These are phyloP conservation scores for Drosophila pachea DNA, from an alignment of 1,140 invertebrate genomes.

Conservation along the genomic window DNA sequence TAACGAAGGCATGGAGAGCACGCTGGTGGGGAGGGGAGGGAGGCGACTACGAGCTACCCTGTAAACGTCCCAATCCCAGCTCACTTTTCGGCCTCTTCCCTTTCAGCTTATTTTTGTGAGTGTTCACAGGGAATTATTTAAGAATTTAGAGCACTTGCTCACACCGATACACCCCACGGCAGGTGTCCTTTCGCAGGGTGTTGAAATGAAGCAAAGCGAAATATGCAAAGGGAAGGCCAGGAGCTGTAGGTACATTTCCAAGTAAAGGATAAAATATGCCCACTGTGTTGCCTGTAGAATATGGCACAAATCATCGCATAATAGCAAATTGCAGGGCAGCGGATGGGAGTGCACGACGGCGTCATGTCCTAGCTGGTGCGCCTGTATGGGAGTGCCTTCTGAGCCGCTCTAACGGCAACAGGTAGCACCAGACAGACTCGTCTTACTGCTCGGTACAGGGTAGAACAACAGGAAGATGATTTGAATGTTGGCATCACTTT, in stretches of 20 bases:
- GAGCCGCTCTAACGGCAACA: no score
- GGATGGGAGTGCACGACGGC: neutral
- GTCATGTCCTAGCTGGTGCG: conserved; percentile 2
- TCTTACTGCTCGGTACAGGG: neutral
- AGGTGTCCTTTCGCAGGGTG: conserved; percentile 4
- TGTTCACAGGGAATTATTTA: neutral
- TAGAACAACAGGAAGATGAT: conserved; percentile 27
- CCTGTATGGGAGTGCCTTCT: no score
- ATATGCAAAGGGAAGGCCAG: conserved; percentile 6
- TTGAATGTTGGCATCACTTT: conserved; percentile 12
- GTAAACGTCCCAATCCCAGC: neutral
- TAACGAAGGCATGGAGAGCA: conserved; percentile 1
- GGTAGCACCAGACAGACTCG: no score
- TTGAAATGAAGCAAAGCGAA: conserved; percentile 14
- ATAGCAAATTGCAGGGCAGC: neutral
- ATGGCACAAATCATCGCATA: conserved; percentile 12
- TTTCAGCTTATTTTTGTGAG: neutral
- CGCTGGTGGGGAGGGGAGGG: neutral
- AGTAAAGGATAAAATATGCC: conserved; percentile 61
- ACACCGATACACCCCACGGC: no score
- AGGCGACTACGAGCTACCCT: conserved; percentile 9
- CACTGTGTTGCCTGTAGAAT: conserved; percentile 29
- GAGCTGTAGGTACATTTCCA: conserved; percentile 18
- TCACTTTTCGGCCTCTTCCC: no score
- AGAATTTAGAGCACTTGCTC: neutral